A percentile compares a stretch with the other conserved stretches of the same genome.
Conservation (phyloP, 2,797 vertebrate genomes). For the Caiman crocodilus region DNA sequence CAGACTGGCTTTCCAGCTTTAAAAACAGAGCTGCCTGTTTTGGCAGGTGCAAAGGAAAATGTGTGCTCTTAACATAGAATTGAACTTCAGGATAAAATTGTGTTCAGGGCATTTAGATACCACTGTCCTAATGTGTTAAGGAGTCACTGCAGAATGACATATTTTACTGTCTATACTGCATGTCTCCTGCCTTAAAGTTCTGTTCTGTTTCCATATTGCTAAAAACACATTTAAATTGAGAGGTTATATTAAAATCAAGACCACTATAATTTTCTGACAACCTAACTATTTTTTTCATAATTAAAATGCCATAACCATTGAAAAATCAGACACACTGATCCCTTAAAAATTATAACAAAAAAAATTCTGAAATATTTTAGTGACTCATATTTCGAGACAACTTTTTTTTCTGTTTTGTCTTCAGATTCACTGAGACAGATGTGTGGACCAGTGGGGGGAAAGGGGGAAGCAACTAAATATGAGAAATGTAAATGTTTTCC, state of each 20-base stretch:
- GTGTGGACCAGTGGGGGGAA: not conserved
- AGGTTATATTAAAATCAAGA: not conserved
- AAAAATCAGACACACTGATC: not conserved
- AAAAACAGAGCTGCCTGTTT: not conserved
- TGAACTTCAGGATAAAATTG: not conserved
- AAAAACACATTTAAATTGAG: not conserved
- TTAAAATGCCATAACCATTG: not conserved
- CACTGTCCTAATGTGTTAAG: not conserved
- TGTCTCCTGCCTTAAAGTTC: not conserved
- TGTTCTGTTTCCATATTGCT: not conserved
- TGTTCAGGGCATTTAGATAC: not conserved
- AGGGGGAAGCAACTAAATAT: slow-evolving; percentile 53
- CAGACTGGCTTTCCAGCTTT: not conserved
- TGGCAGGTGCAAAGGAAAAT: not conserved
- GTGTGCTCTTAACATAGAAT: not conserved
- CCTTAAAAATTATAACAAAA: slow-evolving; percentile 27
- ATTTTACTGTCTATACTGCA: not conserved
- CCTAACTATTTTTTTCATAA: not conserved
- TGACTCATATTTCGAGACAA: slow-evolving; percentile 48
- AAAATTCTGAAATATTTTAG: slow-evolving; percentile 35
- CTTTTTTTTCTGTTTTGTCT: slow-evolving; percentile 29
- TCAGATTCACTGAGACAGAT: slow-evolving; percentile 20
- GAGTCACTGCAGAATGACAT: not conserved
- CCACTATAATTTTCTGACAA: not conserved
- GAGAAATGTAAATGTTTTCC: slow-evolving; percentile 67